Conservation (phyloP, 1,140 invertebrate species). For the Bathynomus jamesi region DNA sequence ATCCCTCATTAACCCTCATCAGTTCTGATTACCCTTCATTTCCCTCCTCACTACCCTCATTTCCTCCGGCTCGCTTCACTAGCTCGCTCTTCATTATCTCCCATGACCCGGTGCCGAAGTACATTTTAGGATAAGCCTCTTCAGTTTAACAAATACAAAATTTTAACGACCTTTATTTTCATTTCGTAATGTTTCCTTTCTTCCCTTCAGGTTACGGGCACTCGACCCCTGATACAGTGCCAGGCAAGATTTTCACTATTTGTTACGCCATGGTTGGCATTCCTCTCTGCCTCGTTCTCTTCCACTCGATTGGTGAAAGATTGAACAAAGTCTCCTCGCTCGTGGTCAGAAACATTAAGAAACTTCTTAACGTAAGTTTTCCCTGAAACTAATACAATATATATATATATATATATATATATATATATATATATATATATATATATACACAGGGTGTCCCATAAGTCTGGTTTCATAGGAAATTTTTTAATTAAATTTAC, state of each 20-base stretch:
- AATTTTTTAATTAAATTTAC: too few species aligned
- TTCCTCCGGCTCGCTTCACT: too few species aligned
- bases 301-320: slow-evolving; percentile 95
- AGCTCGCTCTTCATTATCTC: too few species aligned
- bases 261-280: slow-evolving; percentile 95
- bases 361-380: slow-evolving; percentile 43
- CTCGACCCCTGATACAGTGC: slow-evolving; percentile 87
- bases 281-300: slow-evolving; percentile 93
- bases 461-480: too few species aligned
- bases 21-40: too few species aligned
- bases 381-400: neutral
- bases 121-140: too few species aligned
- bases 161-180: too few species aligned
- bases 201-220: slow-evolving; percentile 67
- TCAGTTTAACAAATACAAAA: too few species aligned
- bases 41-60: too few species aligned
- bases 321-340: slow-evolving; percentile 93
- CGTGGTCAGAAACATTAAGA: slow-evolving; percentile 74
- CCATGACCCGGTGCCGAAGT: too few species aligned
- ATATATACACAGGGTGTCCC: neutral
- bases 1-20: too few species aligned
- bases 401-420: slow-evolving; percentile 3
- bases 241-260: slow-evolving; percentile 94
- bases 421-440: slow-evolving; percentile 3
- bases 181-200: too few species aligned